phyloP scores from a whole-genome alignment of 2,113 vertebrate species.

The Pterocles burchelli region DNA sequence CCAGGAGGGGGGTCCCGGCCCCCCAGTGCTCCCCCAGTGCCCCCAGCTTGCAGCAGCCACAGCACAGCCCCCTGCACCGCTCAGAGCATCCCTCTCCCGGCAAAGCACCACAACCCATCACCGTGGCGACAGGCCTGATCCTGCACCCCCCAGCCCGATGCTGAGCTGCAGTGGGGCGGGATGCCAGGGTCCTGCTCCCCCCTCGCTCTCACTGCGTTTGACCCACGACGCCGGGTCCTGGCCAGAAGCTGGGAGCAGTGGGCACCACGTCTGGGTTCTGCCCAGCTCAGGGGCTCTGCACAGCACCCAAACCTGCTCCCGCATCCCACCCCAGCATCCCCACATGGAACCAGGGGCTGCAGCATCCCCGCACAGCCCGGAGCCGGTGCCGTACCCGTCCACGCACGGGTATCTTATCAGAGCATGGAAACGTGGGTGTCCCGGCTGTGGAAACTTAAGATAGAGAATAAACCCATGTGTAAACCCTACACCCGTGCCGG shows the following conservation, averaged over 20 bases:
- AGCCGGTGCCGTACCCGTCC: accelerated
- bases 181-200: background rate
- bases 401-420: accelerated
- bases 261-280: background rate
- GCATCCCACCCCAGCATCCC: background rate
- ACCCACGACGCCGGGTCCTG: accelerated
- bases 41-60: background rate
- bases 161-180: background rate
- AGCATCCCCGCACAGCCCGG: background rate
- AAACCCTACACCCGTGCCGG: accelerated
- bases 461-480: background rate
- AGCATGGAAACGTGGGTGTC: background rate
- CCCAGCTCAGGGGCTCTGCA: background rate
- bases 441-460: background rate
- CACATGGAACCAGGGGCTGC: accelerated
- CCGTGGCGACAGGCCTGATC: accelerated
- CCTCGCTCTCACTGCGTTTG: background rate
- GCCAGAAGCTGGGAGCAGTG: background rate
- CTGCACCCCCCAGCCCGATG: background rate
- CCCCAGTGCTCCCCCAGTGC: background rate
- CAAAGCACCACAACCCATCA: background rate
- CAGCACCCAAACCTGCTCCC: background rate
- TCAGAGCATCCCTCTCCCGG: background rate
- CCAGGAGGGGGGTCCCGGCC: accelerated
- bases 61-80: accelerated